Percentiles rank a stretch among this genome's conserved stretches.
Conservation (phyloP, 2,888 invertebrate species). For the Cephus pygmeus region DNA sequence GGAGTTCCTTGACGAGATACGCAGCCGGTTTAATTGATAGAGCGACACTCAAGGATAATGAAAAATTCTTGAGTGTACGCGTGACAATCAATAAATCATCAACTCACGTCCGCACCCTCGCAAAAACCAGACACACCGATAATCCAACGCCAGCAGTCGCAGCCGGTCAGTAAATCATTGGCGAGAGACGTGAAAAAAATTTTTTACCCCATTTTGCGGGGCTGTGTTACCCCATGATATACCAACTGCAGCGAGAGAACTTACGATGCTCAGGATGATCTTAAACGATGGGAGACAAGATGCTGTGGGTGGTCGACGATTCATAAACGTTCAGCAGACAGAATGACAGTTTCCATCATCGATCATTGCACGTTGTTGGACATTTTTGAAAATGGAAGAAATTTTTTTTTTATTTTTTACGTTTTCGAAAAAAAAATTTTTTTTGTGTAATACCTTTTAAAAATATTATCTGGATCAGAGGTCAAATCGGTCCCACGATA, state of each 20-base stretch:
- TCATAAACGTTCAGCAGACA: neutral
- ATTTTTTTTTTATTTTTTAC: neutral
- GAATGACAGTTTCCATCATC: neutral
- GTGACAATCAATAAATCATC: slow-evolving; percentile 7
- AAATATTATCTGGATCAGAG: neutral
- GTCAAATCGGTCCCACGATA: neutral
- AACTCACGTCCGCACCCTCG: neutral
- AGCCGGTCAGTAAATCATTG: slow-evolving; percentile 5
- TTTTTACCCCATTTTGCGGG: neutral
- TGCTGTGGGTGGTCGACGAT: neutral
- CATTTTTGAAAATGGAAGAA: neutral
- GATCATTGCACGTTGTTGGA: neutral
- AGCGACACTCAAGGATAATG: neutral
- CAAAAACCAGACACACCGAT: neutral
- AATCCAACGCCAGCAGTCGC: slow-evolving; percentile 1
- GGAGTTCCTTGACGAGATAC: neutral
- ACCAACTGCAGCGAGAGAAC: neutral
- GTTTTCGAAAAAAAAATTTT: neutral
- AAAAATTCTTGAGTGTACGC: neutral
- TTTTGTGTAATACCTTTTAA: neutral
- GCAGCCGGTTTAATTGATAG: neutral
- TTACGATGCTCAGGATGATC: neutral
- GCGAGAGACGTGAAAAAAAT: neutral
- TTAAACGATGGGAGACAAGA: neutral
- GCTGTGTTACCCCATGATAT: neutral